A percentile compares a stretch with the other conserved stretches of the same genome.
These are phyloP conservation scores for Diadema setosum DNA, from an alignment of 35 echinoderm and acorn worm genomes.

Conservation along the genomic window DNA sequence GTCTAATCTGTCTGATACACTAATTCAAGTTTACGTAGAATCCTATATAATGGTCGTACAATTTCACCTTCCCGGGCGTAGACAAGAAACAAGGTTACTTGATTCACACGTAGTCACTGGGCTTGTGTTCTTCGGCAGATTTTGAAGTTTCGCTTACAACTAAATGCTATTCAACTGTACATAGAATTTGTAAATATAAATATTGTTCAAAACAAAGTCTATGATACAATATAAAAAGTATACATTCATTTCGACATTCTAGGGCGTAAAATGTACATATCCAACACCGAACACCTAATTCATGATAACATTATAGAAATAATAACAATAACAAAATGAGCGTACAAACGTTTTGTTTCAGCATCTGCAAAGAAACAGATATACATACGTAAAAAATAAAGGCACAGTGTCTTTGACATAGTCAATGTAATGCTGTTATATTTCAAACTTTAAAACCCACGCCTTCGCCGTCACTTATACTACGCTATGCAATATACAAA, in stretches of 20 bases:
- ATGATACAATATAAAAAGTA: conserved; percentile 22
- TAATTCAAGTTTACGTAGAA: too few relatives aligned
- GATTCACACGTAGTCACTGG: too few relatives aligned
- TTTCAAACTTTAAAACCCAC: too few relatives aligned
- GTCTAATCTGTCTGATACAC: too few relatives aligned
- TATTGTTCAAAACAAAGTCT: not conserved
- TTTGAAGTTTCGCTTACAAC: too few relatives aligned
- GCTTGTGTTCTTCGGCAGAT: too few relatives aligned
- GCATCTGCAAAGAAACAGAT: not conserved
- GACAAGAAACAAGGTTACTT: too few relatives aligned
- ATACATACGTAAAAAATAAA: not conserved
- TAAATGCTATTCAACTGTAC: too few relatives aligned
- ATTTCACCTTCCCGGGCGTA: too few relatives aligned
- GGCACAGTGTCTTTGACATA: not conserved
- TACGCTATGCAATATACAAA: too few relatives aligned
- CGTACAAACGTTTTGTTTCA: not conserved
- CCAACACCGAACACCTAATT: not conserved
- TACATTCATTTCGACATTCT: not conserved
- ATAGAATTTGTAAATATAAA: conserved; percentile 3
- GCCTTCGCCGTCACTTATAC: too few relatives aligned
- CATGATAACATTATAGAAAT: not conserved
- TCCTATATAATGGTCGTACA: too few relatives aligned
- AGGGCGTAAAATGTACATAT: not conserved
- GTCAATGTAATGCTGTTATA: not conserved
- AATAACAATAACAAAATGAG: not conserved